Conservation (phyloP, 2,888 invertebrate species). For the Macaria liturata region DNA sequence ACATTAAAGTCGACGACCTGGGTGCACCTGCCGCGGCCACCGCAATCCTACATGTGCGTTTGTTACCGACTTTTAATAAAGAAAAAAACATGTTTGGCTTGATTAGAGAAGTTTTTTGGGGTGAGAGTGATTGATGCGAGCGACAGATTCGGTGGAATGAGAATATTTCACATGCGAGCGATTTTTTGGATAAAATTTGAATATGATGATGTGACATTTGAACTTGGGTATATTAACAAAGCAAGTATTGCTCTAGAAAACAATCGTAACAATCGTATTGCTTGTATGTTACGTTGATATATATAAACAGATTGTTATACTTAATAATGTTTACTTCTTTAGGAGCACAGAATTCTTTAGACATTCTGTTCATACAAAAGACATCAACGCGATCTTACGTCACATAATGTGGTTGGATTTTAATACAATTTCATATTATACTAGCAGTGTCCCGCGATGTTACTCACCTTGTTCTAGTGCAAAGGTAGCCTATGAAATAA, state of each 20-base stretch:
- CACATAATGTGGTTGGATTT: too few species aligned
- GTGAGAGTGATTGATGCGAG: constrained; percentile 12
- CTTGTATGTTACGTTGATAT: too few species aligned
- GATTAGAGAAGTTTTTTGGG: constrained; percentile 21
- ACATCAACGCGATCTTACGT: constrained; percentile 28
- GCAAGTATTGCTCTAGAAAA: not conserved
- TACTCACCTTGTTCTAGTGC: too few species aligned
- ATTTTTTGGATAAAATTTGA: not conserved
- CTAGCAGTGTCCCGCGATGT: too few species aligned
- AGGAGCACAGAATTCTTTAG: too few species aligned
- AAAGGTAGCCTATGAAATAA: too few species aligned
- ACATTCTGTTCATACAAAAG: constrained; percentile 20
- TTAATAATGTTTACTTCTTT: too few species aligned
- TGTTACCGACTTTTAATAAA: constrained; percentile 36
- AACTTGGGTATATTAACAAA: not conserved
- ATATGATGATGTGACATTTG: not conserved
- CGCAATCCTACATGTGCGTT: constrained; percentile 56
- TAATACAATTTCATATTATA: too few species aligned
- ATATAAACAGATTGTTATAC: too few species aligned
- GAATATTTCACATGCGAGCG: constrained; percentile 3
- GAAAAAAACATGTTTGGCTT: constrained; percentile 24
- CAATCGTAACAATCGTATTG: not conserved
- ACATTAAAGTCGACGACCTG: constrained; percentile 64
- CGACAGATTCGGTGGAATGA: constrained; percentile 3
- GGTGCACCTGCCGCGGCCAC: constrained; percentile 63